Evolutionary conservation across 1,140 invertebrate genomes (phyloP).

Genomic region (Papilio polyxenes): DNA sequence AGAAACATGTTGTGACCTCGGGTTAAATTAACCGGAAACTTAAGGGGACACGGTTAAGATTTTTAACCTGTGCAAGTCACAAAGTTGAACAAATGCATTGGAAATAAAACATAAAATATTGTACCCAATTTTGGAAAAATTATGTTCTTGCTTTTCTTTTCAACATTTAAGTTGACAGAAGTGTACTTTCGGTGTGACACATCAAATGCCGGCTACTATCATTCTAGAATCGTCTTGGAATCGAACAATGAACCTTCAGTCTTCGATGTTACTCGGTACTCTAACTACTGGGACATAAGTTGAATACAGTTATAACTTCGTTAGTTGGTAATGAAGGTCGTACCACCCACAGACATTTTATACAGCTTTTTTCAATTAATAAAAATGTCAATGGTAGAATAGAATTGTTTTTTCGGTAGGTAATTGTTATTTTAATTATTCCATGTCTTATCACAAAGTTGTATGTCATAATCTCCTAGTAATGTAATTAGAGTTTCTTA

Average conservation of each 20-base stretch:
- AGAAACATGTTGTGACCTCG: slow-evolving; percentile 56
- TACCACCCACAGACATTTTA: slow-evolving; percentile 13
- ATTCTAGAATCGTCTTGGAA: neutral
- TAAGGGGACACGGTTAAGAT: slow-evolving; percentile 68
- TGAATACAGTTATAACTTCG: neutral
- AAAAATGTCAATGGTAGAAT: neutral
- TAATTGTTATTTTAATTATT: neutral
- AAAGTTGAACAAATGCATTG: slow-evolving; percentile 12
- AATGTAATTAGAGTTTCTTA: neutral
- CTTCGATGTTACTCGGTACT: neutral
- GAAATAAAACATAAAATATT: neutral
- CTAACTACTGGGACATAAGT: neutral
- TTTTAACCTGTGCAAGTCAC: slow-evolving; percentile 56
- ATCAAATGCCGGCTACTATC: neutral
- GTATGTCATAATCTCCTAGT: neutral
- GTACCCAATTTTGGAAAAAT: neutral
- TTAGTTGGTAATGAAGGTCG: neutral
- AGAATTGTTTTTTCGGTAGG: neutral
- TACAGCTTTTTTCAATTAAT: slow-evolving; percentile 18
- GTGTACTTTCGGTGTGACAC: neutral
- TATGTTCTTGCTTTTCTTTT: neutral
- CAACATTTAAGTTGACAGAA: neutral
- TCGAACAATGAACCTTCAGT: neutral
- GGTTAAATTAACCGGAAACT: slow-evolving; percentile 73
- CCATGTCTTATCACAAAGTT: neutral